Base-by-base conservation (phyloP, 2,113 vertebrate species). In the Mobula birostris region DNA sequence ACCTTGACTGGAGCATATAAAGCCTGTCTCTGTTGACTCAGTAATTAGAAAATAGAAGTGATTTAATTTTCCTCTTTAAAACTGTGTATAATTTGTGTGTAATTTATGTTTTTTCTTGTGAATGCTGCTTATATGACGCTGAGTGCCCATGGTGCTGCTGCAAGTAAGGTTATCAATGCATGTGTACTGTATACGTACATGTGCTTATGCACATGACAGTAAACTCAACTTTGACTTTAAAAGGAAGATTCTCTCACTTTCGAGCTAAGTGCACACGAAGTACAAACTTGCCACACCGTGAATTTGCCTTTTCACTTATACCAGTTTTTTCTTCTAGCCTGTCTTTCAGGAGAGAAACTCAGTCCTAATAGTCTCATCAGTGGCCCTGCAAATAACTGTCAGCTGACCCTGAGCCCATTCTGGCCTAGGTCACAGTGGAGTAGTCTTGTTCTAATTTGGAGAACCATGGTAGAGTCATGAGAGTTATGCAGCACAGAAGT, bases 31-130 rank as follows among this genome's bases (percentile, higher is more conserved):
- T 5, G 15, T 90, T 66, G 29, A 29, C 29, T 1, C 63, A 15
- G 29, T 90, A 90, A 68, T 68, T 68, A 66, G 5, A 56, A 63
- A 63, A 15, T 63, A 58, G 83, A 27, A 90, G 85, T 24, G 14
- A 66, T 32, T 90, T 90, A n/a, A 90, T 66, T 90, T 66, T 90
- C 85, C 85, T 63, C 72, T 74, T 74, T 74, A 66, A 11, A 48
- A 48, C 48, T 48, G 48, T 48, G 48, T 48, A 48, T 48, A 48
- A 48, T 48, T 48, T 48, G 48, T 48, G 48, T 48, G 48, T 48
- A 48, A 48, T 48, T 48, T 48, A 48, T 48, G 48, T 48, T 48
- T 48, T 66, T 66, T 11, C 63, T 14, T 66, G 48, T 48, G 48
- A 48, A 4, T 48, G 48, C 48, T 48, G 48, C 48, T 48, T 2